phyloP scores from a whole-genome alignment of 2,113 vertebrate genomes.

The Ciconia boyciana region DNA sequence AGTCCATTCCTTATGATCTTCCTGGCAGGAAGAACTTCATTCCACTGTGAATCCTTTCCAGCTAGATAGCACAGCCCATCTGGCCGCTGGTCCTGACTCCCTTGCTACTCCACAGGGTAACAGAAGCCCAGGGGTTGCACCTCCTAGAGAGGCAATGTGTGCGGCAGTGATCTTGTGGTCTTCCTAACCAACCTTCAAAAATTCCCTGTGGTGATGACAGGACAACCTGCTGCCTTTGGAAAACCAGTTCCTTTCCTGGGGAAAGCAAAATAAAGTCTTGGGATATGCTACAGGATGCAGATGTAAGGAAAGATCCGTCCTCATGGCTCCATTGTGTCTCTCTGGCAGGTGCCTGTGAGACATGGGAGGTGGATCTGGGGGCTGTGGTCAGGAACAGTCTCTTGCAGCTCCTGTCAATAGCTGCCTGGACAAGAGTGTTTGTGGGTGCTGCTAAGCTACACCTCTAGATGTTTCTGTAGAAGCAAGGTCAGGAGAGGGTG shows the following conservation, averaged over 20 bases:
- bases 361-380: background rate
- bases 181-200: background rate
- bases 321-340: background rate
- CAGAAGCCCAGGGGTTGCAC: background rate
- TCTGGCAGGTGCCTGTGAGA: background rate
- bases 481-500: background rate
- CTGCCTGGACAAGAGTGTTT: background rate
- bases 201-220: background rate
- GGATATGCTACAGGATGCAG: background rate
- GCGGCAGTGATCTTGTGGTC: background rate
- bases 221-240: background rate
- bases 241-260: background rate
- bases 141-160: background rate
- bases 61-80: background rate
- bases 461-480: background rate
- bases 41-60: background rate
- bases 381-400: background rate
- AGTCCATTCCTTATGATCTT: background rate
- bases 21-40: background rate
- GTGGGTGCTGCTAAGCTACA: background rate
- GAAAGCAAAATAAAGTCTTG: background rate
- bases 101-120: background rate
- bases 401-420: background rate
- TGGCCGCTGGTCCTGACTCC: no score
- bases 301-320: background rate